Evolutionary conservation across 2,113 vertebrate genomes (phyloP).

Genomic region (Epinephelus fuscoguttatus): DNA sequence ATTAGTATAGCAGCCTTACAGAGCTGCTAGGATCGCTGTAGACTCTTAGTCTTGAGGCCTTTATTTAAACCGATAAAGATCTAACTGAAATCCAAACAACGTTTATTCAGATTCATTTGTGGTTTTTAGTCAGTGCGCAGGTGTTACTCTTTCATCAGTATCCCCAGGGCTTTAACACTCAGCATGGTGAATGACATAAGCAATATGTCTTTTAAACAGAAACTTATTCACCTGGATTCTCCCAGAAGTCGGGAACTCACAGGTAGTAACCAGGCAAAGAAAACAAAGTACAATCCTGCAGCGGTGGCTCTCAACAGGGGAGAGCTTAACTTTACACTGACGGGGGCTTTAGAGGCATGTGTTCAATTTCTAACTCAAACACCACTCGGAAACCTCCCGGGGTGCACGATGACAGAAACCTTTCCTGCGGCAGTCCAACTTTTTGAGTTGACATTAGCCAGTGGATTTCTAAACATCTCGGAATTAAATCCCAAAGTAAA

Average conservation of each 20-base stretch:
- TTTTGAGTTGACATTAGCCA: slow-evolving; percentile 60
- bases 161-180: background rate
- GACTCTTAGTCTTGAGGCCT: background rate
- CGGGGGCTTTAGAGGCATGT: slow-evolving; percentile 55
- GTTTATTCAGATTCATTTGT: background rate
- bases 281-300: slow-evolving; percentile 61
- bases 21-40: too few relatives aligned
- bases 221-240: slow-evolving; percentile 31
- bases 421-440: slow-evolving; percentile 36
- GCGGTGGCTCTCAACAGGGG: slow-evolving; percentile 50
- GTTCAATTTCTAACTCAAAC: slow-evolving; percentile 74
- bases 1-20: background rate
- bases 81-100: background rate
- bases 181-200: background rate
- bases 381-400: slow-evolving; percentile 41
- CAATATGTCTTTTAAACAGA: background rate
- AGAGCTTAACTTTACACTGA: slow-evolving; percentile 61
- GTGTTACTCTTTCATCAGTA: slow-evolving; percentile 1
- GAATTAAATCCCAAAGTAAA: slow-evolving; percentile 70
- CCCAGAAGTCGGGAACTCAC: slow-evolving; percentile 29
- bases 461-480: slow-evolving; percentile 67
- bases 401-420: slow-evolving; percentile 59
- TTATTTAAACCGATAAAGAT: background rate
- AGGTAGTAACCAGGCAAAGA: slow-evolving; percentile 66
- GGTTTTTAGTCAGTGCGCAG: background rate